Conservation (phyloP, 2,113 vertebrate genomes). For the Labrus mixtus region DNA sequence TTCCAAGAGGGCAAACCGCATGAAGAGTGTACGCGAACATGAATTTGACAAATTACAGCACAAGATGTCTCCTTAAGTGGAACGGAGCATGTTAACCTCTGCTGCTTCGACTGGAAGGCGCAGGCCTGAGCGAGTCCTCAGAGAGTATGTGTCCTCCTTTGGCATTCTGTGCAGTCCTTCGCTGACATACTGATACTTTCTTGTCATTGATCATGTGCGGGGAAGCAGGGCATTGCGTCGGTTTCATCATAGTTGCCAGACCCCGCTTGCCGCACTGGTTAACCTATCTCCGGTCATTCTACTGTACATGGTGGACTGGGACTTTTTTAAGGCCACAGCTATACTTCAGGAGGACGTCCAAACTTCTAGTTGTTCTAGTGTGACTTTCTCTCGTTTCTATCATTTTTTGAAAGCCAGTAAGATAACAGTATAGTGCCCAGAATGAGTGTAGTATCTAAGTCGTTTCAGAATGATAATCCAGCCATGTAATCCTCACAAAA, state of each 20-base stretch:
- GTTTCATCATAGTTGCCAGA: constrained; percentile 82
- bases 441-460: neutral
- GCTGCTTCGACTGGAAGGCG: constrained; percentile 50
- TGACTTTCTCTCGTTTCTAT: constrained; percentile 18
- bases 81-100: constrained; percentile 70
- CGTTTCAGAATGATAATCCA: constrained; percentile 3
- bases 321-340: constrained; percentile 46
- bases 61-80: constrained; percentile 64
- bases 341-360: constrained; percentile 40
- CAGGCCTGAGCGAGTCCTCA: constrained; percentile 47
- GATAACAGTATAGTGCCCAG: neutral
- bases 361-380: constrained; percentile 29
- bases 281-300: constrained; percentile 74
- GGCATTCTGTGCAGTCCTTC: constrained; percentile 69
- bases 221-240: constrained; percentile 72
- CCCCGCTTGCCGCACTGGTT: constrained; percentile 58
- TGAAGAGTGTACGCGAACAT: constrained; percentile 33
- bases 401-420: neutral
- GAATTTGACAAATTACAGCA: constrained; percentile 74
- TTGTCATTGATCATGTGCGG: constrained; percentile 77
- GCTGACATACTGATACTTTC: constrained; percentile 74
- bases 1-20: constrained; percentile 17
- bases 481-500: constrained; percentile 4
- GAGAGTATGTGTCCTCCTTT: constrained; percentile 70
- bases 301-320: constrained; percentile 47